phyloP scores from a whole-genome alignment of 2,113 vertebrate species.

The Limanda limanda region DNA sequence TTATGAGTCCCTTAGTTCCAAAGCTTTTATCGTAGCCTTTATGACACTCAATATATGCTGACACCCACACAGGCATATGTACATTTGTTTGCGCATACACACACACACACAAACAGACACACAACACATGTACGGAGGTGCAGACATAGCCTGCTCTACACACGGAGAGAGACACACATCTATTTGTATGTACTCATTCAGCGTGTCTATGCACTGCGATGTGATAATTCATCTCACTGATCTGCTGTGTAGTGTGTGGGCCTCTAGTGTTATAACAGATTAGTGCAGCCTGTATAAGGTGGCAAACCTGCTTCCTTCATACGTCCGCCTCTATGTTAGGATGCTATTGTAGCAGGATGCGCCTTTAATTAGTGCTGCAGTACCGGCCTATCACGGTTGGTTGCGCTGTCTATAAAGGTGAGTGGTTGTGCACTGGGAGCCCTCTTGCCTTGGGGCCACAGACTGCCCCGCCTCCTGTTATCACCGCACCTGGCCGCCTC shows the following conservation, averaged over 20 bases:
- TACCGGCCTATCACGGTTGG: too few relatives aligned
- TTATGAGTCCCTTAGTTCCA: constrained; percentile 42
- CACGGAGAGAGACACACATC: background rate
- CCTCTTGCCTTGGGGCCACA: too few relatives aligned
- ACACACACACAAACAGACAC: constrained; percentile 4
- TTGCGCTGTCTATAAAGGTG: too few relatives aligned
- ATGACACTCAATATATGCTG: constrained; percentile 34
- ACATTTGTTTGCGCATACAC: constrained; percentile 18
- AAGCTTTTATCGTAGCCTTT: constrained; percentile 55
- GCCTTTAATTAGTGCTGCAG: too few relatives aligned
- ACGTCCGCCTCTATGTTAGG: background rate
- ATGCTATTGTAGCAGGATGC: too few relatives aligned
- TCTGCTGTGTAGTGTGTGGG: too few relatives aligned
- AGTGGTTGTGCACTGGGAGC: too few relatives aligned
- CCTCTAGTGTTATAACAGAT: background rate
- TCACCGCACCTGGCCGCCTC: too few relatives aligned
- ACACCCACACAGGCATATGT: constrained; percentile 21
- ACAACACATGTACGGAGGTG: background rate
- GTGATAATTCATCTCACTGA: constrained; percentile 52
- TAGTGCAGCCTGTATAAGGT: background rate
- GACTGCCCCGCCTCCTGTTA: too few relatives aligned
- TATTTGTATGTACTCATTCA: background rate
- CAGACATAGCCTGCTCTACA: background rate
- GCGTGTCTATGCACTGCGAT: background rate
- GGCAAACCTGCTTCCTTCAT: constrained; percentile 10